Percentiles rank a stretch among this genome's conserved stretches.
phyloP scores from a whole-genome alignment of 1,140 invertebrate genomes.

The Hormaphis cornu region DNA sequence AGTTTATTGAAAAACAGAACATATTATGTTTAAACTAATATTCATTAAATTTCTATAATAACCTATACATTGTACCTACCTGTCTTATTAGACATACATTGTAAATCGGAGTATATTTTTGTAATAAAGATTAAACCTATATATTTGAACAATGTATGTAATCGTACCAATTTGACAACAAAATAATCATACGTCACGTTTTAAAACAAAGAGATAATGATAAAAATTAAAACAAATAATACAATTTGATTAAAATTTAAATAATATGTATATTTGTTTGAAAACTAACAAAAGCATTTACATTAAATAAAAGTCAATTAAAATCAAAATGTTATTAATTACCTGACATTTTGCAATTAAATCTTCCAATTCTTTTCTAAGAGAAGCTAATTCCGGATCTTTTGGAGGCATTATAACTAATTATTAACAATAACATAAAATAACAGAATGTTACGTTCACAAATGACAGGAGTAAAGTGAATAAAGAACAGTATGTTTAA shows the following conservation, averaged over 20 bases:
- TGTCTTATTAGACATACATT: no score
- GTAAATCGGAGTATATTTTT: no score
- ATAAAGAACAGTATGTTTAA: slow-evolving; percentile 8
- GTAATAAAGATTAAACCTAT: no score
- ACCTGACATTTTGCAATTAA: slow-evolving; percentile 64
- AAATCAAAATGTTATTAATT: slow-evolving; percentile 34
- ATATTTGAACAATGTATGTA: no score
- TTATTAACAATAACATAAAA: slow-evolving; percentile 21
- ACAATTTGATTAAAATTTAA: neutral
- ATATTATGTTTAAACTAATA: no score
- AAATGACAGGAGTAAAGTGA: slow-evolving; percentile 4
- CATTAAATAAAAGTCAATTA: neutral
- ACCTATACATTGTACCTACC: no score
- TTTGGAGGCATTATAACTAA: slow-evolving; percentile 52
- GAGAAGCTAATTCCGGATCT: slow-evolving; percentile 59
- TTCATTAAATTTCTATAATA: no score
- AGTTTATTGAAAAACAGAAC: no score
- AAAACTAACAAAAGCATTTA: neutral
- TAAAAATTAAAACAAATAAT: neutral
- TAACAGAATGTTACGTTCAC: slow-evolving; percentile 6
- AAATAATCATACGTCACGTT: neutral
- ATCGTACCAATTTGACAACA: neutral
- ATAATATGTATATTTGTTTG: neutral
- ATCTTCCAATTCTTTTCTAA: slow-evolving; percentile 70
- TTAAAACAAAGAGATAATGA: neutral